A percentile compares a stretch with the other conserved stretches of the same genome.
phyloP scores from a whole-genome alignment of 2,113 vertebrate species.

The Percina caprodes region DNA sequence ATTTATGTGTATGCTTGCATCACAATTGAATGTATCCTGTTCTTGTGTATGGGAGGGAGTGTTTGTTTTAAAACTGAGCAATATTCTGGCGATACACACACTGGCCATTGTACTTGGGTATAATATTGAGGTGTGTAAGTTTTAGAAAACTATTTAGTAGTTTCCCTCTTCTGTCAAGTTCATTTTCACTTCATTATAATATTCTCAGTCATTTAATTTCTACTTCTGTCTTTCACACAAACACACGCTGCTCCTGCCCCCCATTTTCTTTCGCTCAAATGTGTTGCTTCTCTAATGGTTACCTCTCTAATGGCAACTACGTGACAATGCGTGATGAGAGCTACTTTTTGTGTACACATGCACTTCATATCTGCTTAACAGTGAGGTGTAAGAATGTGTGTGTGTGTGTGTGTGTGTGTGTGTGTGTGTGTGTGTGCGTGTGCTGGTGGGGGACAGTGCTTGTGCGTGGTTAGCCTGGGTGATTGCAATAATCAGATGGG shows the following conservation, averaged over 20 bases:
- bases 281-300: slow-evolving; percentile 31
- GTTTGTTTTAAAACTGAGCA: slow-evolving; percentile 33
- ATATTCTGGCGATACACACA: slow-evolving; percentile 1
- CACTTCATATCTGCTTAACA: slow-evolving; percentile 10
- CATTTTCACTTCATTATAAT: slow-evolving; percentile 21
- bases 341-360: slow-evolving; percentile 45
- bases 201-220: slow-evolving; percentile 2
- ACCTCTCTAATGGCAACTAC: slow-evolving; percentile 47
- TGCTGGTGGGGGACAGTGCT: slow-evolving; percentile 64
- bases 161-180: not conserved
- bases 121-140: not conserved
- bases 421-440: slow-evolving; percentile 27
- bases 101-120: slow-evolving; percentile 27
- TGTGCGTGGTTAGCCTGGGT: slow-evolving; percentile 71
- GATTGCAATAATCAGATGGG: slow-evolving; percentile 88
- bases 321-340: slow-evolving; percentile 48
- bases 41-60: slow-evolving; percentile 19
- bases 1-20: slow-evolving; percentile 72
- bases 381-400: not conserved
- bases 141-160: slow-evolving; percentile 2
- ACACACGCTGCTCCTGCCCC: not conserved
- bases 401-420: slow-evolving; percentile 24
- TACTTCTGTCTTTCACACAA: slow-evolving; percentile 13
- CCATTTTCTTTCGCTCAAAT: slow-evolving; percentile 25
- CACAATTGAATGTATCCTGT: slow-evolving; percentile 62